A percentile compares a stretch with the other conserved stretches of the same genome.
phyloP scores from a whole-genome alignment of 2,888 invertebrate species.

The Piscicola geometra region DNA sequence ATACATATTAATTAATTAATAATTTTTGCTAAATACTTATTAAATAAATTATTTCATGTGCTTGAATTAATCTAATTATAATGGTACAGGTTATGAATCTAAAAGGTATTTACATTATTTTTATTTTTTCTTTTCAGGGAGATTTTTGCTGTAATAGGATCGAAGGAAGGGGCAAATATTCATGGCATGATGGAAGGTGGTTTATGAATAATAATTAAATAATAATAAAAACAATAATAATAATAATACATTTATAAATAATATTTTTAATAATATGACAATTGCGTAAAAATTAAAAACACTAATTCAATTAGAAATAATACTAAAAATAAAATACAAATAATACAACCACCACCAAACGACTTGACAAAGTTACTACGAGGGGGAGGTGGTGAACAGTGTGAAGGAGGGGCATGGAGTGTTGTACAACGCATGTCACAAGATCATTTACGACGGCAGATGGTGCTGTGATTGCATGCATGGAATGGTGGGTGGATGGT shows the following conservation, averaged over 20 bases:
- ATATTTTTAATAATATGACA: too few species aligned
- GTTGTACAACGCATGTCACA: conserved; percentile 47
- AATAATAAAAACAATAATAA: neutral
- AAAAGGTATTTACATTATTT: too few species aligned
- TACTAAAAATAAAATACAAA: too few species aligned
- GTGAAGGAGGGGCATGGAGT: conserved; percentile 54
- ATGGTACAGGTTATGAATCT: too few species aligned
- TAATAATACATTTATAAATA: too few species aligned
- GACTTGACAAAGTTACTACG: conserved; percentile 55
- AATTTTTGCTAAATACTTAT: too few species aligned
- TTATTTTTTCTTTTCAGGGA: conserved; percentile 48
- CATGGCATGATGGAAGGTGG: conserved; percentile 52
- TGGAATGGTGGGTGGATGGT: conserved; percentile 50
- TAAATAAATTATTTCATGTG: too few species aligned
- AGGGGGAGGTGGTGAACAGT: conserved; percentile 54
- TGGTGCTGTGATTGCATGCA: conserved; percentile 53
- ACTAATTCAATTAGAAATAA: too few species aligned
- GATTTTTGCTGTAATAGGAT: conserved; percentile 54
- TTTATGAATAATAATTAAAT: neutral
- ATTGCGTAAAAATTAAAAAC: too few species aligned
- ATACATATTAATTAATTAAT: too few species aligned
- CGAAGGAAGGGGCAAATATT: conserved; percentile 54
- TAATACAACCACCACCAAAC: too few species aligned
- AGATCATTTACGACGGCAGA: conserved; percentile 52
- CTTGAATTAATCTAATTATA: too few species aligned